A percentile compares a stretch with the other conserved stretches of the same genome.
These are phyloP conservation scores for Whitmania pigra DNA, from an alignment of 1,140 invertebrate genomes.

Conservation along the genomic window DNA sequence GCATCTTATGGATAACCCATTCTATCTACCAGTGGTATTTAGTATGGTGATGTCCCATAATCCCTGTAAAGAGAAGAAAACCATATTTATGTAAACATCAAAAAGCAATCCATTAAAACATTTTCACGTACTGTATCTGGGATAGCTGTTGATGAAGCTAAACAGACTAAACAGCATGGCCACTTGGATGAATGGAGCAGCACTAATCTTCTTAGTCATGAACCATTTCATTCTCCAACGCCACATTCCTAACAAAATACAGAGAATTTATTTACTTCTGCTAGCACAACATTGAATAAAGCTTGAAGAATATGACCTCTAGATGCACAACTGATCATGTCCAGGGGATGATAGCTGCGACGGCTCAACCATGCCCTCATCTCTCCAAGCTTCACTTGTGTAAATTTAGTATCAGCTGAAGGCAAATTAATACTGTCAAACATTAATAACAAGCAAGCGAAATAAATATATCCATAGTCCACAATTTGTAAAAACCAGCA, in stretches of 20 bases:
- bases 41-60: neutral
- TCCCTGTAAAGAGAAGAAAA: neutral
- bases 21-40: neutral
- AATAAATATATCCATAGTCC: too few relatives aligned
- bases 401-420: conserved; percentile 18
- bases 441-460: too few relatives aligned
- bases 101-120: too few relatives aligned
- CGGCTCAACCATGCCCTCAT: conserved; percentile 9
- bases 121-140: neutral
- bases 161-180: neutral
- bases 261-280: neutral
- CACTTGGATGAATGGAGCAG: conserved; percentile 11
- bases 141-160: neutral
- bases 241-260: neutral
- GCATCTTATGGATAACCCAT: too few relatives aligned
- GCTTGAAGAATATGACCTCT: conserved; percentile 8
- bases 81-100: neutral
- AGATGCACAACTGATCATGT: neutral
- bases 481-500: too few relatives aligned
- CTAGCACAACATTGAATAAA: neutral
- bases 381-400: conserved; percentile 16
- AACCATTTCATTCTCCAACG: conserved; percentile 13
- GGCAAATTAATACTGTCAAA: neutral
- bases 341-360: conserved; percentile 14
- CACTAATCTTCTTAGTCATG: neutral